These are phyloP conservation scores for Thecocarcelia acutangulata DNA, from an alignment of 2,888 invertebrate species.

Conservation along the genomic window DNA sequence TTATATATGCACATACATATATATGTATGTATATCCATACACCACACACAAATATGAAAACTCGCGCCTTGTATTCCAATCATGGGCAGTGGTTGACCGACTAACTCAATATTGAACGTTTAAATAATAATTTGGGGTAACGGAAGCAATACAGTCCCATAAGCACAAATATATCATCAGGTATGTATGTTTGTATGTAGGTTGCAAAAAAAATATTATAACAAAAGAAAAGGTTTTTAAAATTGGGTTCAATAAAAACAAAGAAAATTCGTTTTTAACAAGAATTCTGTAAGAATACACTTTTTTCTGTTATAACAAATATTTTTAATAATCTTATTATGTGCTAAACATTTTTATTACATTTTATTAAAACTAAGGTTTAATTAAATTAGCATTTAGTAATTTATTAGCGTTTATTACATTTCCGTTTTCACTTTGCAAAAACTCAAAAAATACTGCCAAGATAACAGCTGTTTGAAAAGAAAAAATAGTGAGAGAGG, in stretches of 20 bases:
- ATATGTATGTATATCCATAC: not conserved
- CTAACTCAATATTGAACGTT: constrained; percentile 19
- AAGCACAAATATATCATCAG: not conserved
- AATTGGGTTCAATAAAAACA: too few relatives aligned
- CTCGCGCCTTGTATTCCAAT: constrained; percentile 14
- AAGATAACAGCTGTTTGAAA: constrained; percentile 34
- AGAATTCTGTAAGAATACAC: too few relatives aligned
- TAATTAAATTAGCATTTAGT: constrained; percentile 34
- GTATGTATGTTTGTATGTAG: not conserved
- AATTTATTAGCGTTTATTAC: constrained; percentile 3
- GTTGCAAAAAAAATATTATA: not conserved
- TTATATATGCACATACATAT: not conserved
- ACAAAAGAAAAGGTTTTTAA: constrained; percentile 3
- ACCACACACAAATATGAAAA: constrained; percentile 1
- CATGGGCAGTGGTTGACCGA: constrained; percentile 18
- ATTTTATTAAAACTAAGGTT: constrained; percentile 1
- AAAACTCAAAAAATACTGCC: constrained; percentile 39
- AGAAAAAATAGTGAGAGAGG: not conserved
- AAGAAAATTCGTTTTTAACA: too few relatives aligned
- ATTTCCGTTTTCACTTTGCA: constrained; percentile 50
- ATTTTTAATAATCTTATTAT: too few relatives aligned
- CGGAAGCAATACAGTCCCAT: constrained; percentile 36
- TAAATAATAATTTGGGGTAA: constrained; percentile 38
- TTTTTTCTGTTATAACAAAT: not conserved
- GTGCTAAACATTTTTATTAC: too few relatives aligned